Evolutionary conservation across 2,113 vertebrate genomes (phyloP).

Genomic region (Anolis carolinensis): DNA sequence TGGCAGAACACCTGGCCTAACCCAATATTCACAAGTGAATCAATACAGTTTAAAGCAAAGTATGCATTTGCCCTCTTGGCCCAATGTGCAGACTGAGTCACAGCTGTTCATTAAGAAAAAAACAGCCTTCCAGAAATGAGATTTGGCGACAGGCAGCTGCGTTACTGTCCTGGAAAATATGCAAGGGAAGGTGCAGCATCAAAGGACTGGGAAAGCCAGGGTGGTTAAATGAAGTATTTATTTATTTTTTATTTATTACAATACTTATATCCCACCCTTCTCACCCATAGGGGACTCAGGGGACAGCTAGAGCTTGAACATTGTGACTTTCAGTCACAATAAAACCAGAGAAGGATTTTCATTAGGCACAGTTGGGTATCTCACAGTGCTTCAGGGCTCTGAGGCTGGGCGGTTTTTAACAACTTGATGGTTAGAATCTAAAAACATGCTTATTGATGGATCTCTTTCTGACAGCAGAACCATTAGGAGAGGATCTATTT

Average conservation of each 20-base stretch:
- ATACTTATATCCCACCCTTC: too few relatives aligned
- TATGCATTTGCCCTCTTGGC: background rate
- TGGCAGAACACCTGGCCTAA: background rate
- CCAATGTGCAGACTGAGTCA: background rate
- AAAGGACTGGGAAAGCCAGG: background rate
- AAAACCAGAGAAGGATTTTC: background rate
- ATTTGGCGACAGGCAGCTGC: background rate
- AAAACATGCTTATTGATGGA: too few relatives aligned
- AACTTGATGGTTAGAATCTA: too few relatives aligned
- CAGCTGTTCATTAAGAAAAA: conserved; percentile 28
- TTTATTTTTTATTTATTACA: too few relatives aligned
- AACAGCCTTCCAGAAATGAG: conserved; percentile 6
- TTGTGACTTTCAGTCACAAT: background rate
- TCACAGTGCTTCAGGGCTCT: background rate
- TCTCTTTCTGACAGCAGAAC: background rate
- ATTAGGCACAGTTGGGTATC: background rate
- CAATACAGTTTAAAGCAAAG: background rate
- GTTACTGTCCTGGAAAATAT: background rate
- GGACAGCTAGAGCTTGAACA: background rate
- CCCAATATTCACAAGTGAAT: conserved; percentile 2
- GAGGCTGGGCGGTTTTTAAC: background rate
- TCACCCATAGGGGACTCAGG: too few relatives aligned
- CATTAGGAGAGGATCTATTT: background rate
- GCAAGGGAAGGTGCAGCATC: background rate
- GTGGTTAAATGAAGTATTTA: background rate